These are phyloP conservation scores for Stratiolaelaps scimitus DNA, from an alignment of 1,140 invertebrate genomes.

Conservation along the genomic window DNA sequence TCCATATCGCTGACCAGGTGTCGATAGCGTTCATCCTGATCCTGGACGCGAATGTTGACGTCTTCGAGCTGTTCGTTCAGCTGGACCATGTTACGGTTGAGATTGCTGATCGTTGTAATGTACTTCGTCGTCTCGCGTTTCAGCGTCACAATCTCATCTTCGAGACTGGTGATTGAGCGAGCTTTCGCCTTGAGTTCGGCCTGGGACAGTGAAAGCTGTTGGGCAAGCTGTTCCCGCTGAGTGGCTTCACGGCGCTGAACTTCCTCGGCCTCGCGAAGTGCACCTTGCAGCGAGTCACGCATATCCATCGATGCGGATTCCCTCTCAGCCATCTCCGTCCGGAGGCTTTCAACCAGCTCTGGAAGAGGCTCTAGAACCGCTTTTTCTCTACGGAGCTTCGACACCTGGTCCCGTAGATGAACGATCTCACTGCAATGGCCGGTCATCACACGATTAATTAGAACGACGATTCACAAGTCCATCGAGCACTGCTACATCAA, in stretches of 20 bases:
- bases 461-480: too few species aligned
- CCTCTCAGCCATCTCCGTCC: background rate
- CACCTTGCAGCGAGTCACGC: background rate
- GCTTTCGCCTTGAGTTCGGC: constrained; percentile 21
- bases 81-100: constrained; percentile 22
- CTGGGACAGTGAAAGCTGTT: constrained; percentile 8
- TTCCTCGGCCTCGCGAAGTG: constrained; percentile 10
- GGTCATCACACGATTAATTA: too few species aligned
- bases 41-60: constrained; percentile 1
- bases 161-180: background rate
- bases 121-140: constrained; percentile 23
- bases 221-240: background rate
- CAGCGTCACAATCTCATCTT: constrained; percentile 5
- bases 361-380: background rate
- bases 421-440: constrained; percentile 26
- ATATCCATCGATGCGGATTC: constrained; percentile 6
- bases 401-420: background rate
- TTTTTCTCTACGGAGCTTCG: constrained; percentile 13
- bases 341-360: background rate
- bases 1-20: background rate
- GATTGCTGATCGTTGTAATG: constrained; percentile 1
- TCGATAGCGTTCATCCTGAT: background rate
- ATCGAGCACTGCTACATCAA: too few species aligned
- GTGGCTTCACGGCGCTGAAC: background rate
- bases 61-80: constrained; percentile 22